Evolutionary conservation across 2,113 vertebrate genomes (phyloP).

Genomic region (zebrafish (Danio rerio)): GRCz12tu NC_133182.1:57375001-57375500

Average conservation of each 20-base stretch:
- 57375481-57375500: too few relatives aligned
- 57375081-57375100: background rate
- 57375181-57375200: background rate
- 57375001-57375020: constrained; percentile 43
- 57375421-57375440: background rate
- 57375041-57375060: constrained; percentile 25
- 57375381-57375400: constrained; percentile 1
- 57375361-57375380: constrained; percentile 35
- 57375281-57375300: constrained; percentile 68
- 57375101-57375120: background rate
- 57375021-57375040: constrained; percentile 30
- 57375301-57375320: constrained; percentile 68
- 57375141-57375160: background rate
- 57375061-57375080: constrained; percentile 33
- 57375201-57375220: background rate
- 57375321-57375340: constrained; percentile 69
- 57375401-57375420: constrained; percentile 72
- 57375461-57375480: too few relatives aligned
- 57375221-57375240: constrained; percentile 10
- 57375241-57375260: constrained; percentile 58
- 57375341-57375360: constrained; percentile 62
- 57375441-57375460: background rate
- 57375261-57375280: constrained; percentile 65
- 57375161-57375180: constrained; percentile 7
- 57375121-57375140: constrained; percentile 19